Conservation (phyloP, 2,888 invertebrate genomes). For the Shargacucullia verbasci region DNA sequence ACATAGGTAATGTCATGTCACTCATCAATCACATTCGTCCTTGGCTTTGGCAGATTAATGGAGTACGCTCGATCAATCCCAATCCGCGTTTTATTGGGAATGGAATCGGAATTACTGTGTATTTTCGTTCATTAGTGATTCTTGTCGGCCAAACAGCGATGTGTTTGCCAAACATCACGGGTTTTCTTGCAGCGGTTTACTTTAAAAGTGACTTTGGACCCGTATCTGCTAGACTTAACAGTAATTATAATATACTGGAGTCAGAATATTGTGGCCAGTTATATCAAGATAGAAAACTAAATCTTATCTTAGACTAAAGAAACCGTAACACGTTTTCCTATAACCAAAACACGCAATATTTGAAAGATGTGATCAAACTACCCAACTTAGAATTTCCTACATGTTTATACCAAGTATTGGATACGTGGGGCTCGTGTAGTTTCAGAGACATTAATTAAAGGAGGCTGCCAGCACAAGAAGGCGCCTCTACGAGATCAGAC, state of each 20-base stretch:
- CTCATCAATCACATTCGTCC: slow-evolving; percentile 73
- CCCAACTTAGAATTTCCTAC: slow-evolving; percentile 70
- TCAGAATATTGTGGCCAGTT: too few relatives aligned
- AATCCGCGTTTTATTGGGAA: slow-evolving; percentile 61
- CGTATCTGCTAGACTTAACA: too few relatives aligned
- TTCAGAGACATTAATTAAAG: slow-evolving; percentile 85
- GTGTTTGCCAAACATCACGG: not conserved
- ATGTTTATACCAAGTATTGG: slow-evolving; percentile 71
- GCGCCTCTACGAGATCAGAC: slow-evolving; percentile 79
- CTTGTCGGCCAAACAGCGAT: not conserved
- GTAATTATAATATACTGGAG: too few relatives aligned
- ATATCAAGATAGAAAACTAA: too few relatives aligned
- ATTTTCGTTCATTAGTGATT: slow-evolving; percentile 4
- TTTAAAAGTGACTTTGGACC: too few relatives aligned
- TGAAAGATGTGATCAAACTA: slow-evolving; percentile 65
- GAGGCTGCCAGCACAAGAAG: slow-evolving; percentile 85
- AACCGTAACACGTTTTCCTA: slow-evolving; percentile 16
- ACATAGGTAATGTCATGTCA: slow-evolving; percentile 73
- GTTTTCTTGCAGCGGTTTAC: too few relatives aligned
- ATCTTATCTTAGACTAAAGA: slow-evolving; percentile 17
- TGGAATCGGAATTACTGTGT: slow-evolving; percentile 32
- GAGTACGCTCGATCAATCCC: slow-evolving; percentile 61
- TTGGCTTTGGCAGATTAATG: slow-evolving; percentile 76
- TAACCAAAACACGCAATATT: slow-evolving; percentile 41
- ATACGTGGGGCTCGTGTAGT: slow-evolving; percentile 74